These are phyloP conservation scores for Embidobia sp. DNA, from an alignment of 2,888 invertebrate genomes.

Conservation along the genomic window DNA sequence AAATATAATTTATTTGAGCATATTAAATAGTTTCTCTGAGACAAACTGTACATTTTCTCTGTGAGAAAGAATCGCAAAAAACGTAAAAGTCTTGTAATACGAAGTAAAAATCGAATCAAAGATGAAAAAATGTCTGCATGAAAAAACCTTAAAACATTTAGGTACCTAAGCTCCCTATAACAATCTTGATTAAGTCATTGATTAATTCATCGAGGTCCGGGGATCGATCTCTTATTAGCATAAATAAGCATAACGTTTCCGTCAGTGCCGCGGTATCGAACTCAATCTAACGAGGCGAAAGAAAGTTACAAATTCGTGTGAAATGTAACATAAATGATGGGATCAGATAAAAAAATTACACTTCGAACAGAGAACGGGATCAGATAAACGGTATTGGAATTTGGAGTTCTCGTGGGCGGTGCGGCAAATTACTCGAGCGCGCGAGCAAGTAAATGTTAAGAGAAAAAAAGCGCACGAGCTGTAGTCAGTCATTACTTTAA, in stretches of 20 bases:
- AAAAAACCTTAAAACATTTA: no score
- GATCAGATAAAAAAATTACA: conserved; percentile 45
- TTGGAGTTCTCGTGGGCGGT: conserved; percentile 19
- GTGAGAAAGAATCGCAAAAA: no score
- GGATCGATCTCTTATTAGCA: conserved; percentile 45
- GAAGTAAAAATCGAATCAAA: no score
- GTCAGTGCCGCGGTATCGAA: conserved; percentile 14
- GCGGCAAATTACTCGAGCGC: conserved; percentile 34
- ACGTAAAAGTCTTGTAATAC: no score
- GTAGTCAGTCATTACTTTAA: conserved; percentile 56
- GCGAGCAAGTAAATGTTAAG: conserved; percentile 47
- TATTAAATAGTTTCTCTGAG: no score
- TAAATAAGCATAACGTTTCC: conserved; percentile 48
- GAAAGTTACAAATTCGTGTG: conserved; percentile 42
- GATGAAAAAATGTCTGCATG: no score
- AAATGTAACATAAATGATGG: conserved; percentile 46
- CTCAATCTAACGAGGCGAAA: conserved; percentile 35
- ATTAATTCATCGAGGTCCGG: conserved; percentile 29
- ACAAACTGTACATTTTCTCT: no score
- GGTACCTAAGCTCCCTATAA: conserved; percentile 8
- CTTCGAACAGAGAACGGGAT: conserved; percentile 25
- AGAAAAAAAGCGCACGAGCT: conserved; percentile 27
- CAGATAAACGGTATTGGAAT: conserved; percentile 44
- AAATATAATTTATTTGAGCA: no score
- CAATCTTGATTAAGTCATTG: conserved; percentile 38